Conservation (phyloP, 2,888 invertebrate species). For the Aphodius granarius region DNA sequence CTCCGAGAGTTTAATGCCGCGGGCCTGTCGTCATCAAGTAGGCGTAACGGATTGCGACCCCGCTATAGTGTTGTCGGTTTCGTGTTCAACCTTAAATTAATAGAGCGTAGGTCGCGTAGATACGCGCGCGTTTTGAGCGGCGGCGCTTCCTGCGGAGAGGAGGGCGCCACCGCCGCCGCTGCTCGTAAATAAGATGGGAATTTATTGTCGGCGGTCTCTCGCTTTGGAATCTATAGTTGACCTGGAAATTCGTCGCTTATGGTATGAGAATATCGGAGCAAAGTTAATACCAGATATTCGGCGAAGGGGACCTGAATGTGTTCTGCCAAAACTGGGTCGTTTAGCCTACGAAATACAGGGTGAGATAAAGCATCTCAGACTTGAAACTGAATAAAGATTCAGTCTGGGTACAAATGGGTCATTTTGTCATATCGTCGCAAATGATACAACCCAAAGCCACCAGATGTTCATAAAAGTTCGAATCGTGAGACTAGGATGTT, state of each 20-base stretch:
- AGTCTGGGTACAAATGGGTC: too few species aligned
- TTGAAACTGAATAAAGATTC: too few species aligned
- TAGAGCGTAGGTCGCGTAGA: background rate
- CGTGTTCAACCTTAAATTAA: background rate
- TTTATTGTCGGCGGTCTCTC: background rate
- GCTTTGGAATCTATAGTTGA: background rate
- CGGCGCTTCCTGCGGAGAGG: background rate
- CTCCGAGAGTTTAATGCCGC: background rate
- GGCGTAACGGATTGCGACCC: background rate
- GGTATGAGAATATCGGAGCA: background rate
- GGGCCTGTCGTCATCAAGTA: background rate
- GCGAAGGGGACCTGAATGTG: background rate
- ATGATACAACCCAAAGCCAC: too few species aligned
- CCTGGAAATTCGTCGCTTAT: background rate
- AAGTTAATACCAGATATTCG: background rate
- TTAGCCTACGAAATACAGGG: background rate
- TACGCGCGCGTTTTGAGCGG: background rate
- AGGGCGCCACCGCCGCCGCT: too few species aligned
- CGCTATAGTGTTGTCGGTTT: background rate
- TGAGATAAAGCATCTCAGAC: too few species aligned
- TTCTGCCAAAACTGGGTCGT: background rate
- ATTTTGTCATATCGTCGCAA: too few species aligned
- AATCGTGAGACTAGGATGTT: too few species aligned
- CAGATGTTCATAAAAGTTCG: too few species aligned
- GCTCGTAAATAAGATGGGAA: background rate